These are phyloP conservation scores for Platerodrilus igneus DNA, from an alignment of 2,888 invertebrate species.

Conservation along the genomic window DNA sequence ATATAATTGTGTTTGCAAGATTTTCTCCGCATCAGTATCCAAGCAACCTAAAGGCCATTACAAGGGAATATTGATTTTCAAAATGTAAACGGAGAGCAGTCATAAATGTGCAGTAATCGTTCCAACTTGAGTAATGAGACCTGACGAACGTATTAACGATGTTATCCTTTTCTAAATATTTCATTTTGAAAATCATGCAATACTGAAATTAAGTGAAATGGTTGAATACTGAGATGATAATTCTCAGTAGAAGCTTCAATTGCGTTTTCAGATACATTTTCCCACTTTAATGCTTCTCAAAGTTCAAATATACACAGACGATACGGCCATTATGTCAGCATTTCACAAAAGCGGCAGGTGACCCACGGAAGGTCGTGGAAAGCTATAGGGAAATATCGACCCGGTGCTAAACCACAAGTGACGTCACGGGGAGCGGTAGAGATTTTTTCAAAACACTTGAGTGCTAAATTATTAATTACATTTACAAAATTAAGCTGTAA, in stretches of 20 bases:
- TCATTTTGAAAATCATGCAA: too few relatives aligned
- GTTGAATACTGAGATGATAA: too few relatives aligned
- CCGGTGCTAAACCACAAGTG: conserved; percentile 25
- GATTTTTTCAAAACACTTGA: too few relatives aligned
- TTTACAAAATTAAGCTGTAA: too few relatives aligned
- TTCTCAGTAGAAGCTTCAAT: too few relatives aligned
- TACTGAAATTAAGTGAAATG: too few relatives aligned
- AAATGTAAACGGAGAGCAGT: conserved; percentile 12
- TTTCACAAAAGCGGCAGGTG: conserved; percentile 24
- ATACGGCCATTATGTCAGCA: conserved; percentile 9
- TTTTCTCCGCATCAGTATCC: conserved; percentile 14
- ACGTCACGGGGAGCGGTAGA: conserved; percentile 27
- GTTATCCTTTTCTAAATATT: too few relatives aligned
- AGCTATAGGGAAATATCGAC: conserved; percentile 28
- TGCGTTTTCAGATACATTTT: background rate
- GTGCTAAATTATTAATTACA: too few relatives aligned
- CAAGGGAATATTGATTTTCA: conserved; percentile 18
- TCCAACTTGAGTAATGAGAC: conserved; percentile 4
- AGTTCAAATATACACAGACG: too few relatives aligned
- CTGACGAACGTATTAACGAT: too few relatives aligned
- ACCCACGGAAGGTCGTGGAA: conserved; percentile 25
- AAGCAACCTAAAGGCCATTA: conserved; percentile 20
- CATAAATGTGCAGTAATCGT: conserved; percentile 7
- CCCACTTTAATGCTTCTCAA: too few relatives aligned
- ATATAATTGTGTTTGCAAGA: too few relatives aligned